These are phyloP conservation scores for Heterodera schachtii DNA, from an alignment of 1,140 invertebrate genomes.

Conservation along the genomic window DNA sequence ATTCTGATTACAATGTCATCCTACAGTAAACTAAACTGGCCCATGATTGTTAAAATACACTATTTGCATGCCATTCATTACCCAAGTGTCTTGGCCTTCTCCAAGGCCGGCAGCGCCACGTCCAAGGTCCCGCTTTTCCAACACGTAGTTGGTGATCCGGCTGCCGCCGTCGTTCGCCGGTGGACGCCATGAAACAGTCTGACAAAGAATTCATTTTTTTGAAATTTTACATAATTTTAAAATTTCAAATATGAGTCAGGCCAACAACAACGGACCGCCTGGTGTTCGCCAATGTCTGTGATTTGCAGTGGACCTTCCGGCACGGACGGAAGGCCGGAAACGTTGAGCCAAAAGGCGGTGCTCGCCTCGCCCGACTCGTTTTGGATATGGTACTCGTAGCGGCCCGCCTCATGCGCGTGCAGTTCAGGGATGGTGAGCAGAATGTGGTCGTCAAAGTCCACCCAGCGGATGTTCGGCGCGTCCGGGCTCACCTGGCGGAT, in stretches of 20 bases:
- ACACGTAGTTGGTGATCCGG: slow-evolving; percentile 90
- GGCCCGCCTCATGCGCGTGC: slow-evolving; percentile 72
- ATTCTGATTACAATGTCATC: too few species aligned
- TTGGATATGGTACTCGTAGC: slow-evolving; percentile 79
- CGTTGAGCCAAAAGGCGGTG: slow-evolving; percentile 80
- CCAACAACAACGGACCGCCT: slow-evolving; percentile 69
- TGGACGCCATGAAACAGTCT: slow-evolving; percentile 84
- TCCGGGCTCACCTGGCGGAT: slow-evolving; percentile 33
- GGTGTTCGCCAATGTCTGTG: slow-evolving; percentile 83
- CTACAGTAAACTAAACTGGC: too few species aligned
- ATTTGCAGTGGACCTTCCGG: slow-evolving; percentile 89
- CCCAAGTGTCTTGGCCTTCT: slow-evolving; percentile 13
- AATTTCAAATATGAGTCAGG: too few species aligned
- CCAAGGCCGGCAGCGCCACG: slow-evolving; percentile 25
- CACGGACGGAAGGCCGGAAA: slow-evolving; percentile 87
- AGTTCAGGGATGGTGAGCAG: slow-evolving; percentile 63
- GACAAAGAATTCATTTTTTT: background rate
- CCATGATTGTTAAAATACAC: too few species aligned
- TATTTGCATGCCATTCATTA: background rate
- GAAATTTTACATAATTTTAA: too few species aligned
- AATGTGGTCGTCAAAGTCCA: slow-evolving; percentile 64
- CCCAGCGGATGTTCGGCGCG: slow-evolving; percentile 53
- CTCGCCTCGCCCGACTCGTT: slow-evolving; percentile 77
- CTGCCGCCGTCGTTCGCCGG: slow-evolving; percentile 85
- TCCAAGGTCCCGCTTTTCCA: slow-evolving; percentile 76